phyloP scores from a whole-genome alignment of 2,113 vertebrate species.

The Abramis brama region DNA sequence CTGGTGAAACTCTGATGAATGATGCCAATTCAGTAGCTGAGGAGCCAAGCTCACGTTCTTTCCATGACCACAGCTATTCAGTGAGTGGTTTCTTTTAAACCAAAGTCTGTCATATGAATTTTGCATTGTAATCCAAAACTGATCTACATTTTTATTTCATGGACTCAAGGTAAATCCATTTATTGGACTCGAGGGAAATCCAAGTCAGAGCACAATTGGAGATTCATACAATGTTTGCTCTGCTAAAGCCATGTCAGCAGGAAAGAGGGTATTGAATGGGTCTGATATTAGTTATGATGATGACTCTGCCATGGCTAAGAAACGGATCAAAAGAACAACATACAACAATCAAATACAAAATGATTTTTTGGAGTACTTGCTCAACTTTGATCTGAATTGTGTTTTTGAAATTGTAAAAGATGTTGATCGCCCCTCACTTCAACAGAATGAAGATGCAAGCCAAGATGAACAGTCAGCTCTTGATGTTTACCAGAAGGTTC shows the following conservation, averaged over 20 bases:
- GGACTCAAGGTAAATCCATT: neutral
- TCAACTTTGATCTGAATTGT: constrained; percentile 48
- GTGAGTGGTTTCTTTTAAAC: constrained; percentile 7
- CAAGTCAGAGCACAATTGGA: neutral
- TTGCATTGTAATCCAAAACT: neutral
- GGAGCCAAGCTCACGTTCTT: neutral
- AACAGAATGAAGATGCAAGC: neutral
- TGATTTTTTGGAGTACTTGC: constrained; percentile 53
- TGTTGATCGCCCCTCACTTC: neutral
- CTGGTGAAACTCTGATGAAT: constrained; percentile 13
- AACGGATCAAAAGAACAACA: constrained; percentile 18
- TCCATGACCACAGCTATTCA: constrained; percentile 4
- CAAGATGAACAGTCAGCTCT: neutral
- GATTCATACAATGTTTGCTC: neutral
- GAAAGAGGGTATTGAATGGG: constrained; percentile 1
- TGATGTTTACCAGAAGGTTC: constrained; percentile 3
- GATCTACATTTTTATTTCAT: constrained; percentile 33
- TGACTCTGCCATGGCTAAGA: constrained; percentile 1
- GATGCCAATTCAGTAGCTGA: neutral
- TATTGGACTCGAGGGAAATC: neutral
- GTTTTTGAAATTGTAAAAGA: neutral
- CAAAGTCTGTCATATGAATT: neutral
- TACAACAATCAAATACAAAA: neutral
- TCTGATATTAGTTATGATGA: neutral
- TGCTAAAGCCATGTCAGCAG: neutral